These are phyloP conservation scores for Ophraella communa DNA, from an alignment of 2,888 invertebrate species.

Conservation along the genomic window DNA sequence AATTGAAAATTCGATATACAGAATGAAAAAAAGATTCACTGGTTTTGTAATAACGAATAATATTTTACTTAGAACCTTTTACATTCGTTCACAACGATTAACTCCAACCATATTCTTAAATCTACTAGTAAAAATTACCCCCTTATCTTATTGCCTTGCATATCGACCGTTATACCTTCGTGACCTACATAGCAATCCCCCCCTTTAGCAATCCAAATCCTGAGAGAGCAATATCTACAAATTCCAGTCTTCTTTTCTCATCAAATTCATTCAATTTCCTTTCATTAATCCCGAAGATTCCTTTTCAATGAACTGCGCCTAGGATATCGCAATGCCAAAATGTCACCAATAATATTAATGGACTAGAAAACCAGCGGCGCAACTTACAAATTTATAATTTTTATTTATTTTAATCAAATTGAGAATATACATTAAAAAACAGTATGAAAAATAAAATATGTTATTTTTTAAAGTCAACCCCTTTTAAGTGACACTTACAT, in stretches of 20 bases:
- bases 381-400: too few species aligned
- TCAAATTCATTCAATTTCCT: constrained; percentile 29
- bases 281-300: constrained; percentile 24
- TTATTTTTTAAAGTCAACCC: too few species aligned
- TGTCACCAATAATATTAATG: constrained; percentile 34
- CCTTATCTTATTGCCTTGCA: neutral
- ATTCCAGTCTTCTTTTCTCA: constrained; percentile 19
- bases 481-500: too few species aligned
- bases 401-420: too few species aligned
- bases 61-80: neutral
- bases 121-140: neutral
- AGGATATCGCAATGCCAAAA: constrained; percentile 22
- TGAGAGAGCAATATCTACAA: constrained; percentile 1
- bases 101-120: neutral
- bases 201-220: neutral
- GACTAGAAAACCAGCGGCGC: constrained; percentile 6
- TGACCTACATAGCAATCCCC: constrained; percentile 2
- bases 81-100: neutral
- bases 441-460: too few species aligned
- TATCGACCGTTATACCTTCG: neutral
- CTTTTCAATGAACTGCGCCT: constrained; percentile 26
- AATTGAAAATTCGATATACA: too few species aligned
- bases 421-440: too few species aligned
- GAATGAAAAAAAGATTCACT: too few species aligned
- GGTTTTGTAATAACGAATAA: too few species aligned